A percentile compares a stretch with the other conserved stretches of the same genome.
phyloP scores from a whole-genome alignment of 2,888 invertebrate species.

The Alentia gelatinosa region DNA sequence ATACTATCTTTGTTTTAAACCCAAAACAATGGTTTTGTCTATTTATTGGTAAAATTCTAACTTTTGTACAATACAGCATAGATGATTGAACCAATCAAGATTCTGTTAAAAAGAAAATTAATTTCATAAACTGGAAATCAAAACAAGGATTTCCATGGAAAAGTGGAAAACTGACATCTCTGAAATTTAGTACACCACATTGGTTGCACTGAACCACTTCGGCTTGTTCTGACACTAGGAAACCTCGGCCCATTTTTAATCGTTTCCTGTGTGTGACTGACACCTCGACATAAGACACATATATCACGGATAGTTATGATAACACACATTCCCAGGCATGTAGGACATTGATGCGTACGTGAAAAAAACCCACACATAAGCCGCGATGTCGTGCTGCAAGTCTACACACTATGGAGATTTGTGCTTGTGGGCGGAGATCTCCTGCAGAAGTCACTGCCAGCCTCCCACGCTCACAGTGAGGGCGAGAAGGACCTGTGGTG shows the following conservation, averaged over 20 bases:
- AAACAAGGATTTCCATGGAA: too few relatives aligned
- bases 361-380: too few relatives aligned
- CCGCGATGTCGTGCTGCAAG: background rate
- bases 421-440: background rate
- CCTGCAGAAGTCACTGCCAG: background rate
- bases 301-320: background rate
- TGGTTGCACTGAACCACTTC: background rate
- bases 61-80: too few relatives aligned
- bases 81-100: too few relatives aligned
- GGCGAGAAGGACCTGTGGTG: background rate
- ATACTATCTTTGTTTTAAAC: too few relatives aligned
- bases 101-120: too few relatives aligned
- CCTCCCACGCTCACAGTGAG: background rate
- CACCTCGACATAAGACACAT: background rate
- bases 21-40: too few relatives aligned
- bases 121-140: background rate
- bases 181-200: background rate
- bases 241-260: background rate
- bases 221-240: background rate
- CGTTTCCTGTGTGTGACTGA: background rate
- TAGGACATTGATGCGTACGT: background rate
- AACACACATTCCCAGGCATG: background rate
- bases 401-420: conserved; percentile 1
- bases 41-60: too few relatives aligned
- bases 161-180: too few relatives aligned